Conservation (phyloP, 2,113 vertebrate genomes). For the Rattus norvegicus region GRCr8 NC_086039.1:86347001-86347500, state of each 20-base stretch:
- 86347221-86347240: not conserved
- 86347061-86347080: conserved; percentile 53
- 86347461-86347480: not conserved
- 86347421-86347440: not conserved
- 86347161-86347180: not conserved
- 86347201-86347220: not conserved
- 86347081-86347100: not conserved
- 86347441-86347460: not conserved
- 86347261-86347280: not conserved
- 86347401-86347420: not conserved
- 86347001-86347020: conserved; percentile 53
- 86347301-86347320: conserved; percentile 43
- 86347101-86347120: not conserved
- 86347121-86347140: not conserved
- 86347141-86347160: not conserved
- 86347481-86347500: not conserved
- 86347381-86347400: not conserved
- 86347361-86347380: not conserved
- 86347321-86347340: no score
- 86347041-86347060: conserved; percentile 40
- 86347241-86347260: not conserved
- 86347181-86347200: not conserved
- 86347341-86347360: not conserved
- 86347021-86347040: conserved; percentile 56
- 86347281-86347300: conserved; percentile 39